Evolutionary conservation across 2,797 vertebrate species (phyloP).

Genomic region (Orestias chungarensis): DNA sequence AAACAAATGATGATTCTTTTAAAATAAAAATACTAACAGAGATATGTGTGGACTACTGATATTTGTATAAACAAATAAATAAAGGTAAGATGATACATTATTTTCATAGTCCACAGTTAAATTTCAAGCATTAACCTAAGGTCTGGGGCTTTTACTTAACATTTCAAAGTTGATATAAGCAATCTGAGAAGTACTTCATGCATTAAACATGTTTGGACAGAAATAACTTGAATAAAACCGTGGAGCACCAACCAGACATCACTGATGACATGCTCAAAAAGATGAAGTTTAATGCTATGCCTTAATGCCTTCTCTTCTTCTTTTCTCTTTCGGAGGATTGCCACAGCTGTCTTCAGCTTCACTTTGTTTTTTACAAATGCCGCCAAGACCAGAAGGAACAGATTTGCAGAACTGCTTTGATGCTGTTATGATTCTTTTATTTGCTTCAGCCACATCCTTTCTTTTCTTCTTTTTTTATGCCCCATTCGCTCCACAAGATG

Average conservation of each 20-base stretch:
- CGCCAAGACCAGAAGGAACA: constrained; percentile 87
- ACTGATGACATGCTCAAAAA: constrained; percentile 66
- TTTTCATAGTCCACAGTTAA: constrained; percentile 2
- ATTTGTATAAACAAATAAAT: too few species aligned
- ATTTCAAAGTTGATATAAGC: constrained; percentile 16
- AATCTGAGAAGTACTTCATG: constrained; percentile 41
- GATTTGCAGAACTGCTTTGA: constrained; percentile 89
- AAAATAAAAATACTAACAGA: too few species aligned
- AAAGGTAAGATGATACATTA: too few species aligned
- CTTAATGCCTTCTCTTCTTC: constrained; percentile 28
- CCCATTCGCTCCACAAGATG: constrained; percentile 85
- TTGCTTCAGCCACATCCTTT: constrained; percentile 91
- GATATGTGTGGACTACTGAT: too few species aligned
- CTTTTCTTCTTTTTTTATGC: constrained; percentile 59
- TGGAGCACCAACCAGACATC: constrained; percentile 70
- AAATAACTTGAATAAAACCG: constrained; percentile 27
- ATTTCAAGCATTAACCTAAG: constrained; percentile 4
- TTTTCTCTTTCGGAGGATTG: constrained; percentile 48
- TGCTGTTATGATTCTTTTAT: constrained; percentile 89
- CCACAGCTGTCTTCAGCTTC: constrained; percentile 63
- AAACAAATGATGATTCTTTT: too few species aligned
- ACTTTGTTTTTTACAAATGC: constrained; percentile 78
- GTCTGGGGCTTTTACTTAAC: neutral
- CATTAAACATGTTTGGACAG: constrained; percentile 42
- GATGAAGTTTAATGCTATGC: constrained; percentile 64